Conservation (phyloP, 2,113 vertebrate genomes). For the Neotoma lepida region DNA sequence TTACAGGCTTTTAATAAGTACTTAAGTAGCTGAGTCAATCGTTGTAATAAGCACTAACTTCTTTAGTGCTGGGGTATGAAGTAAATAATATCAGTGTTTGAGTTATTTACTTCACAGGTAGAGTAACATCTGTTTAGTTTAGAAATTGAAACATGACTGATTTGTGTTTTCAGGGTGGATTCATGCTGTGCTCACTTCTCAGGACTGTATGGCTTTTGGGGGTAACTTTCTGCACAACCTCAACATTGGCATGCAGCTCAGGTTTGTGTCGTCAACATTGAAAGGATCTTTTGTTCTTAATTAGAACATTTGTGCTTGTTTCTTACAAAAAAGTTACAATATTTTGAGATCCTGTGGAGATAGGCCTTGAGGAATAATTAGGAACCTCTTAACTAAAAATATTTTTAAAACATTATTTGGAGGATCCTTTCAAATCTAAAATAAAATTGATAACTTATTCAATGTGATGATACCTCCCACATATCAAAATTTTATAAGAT, state of each 20-base stretch:
- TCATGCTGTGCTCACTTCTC: conserved; percentile 98
- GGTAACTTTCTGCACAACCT: conserved; percentile 99
- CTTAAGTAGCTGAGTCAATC: background rate
- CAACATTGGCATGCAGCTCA: conserved; percentile 99
- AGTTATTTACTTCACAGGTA: conserved; percentile 8
- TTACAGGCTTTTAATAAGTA: background rate
- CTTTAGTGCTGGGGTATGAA: background rate
- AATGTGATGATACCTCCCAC: conserved; percentile 52
- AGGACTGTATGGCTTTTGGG: conserved; percentile 99
- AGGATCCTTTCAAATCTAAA: conserved; percentile 45
- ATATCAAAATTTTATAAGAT: conserved; percentile 62
- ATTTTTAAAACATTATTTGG: background rate
- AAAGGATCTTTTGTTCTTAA: conserved; percentile 39
- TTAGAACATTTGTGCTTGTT: conserved; percentile 49
- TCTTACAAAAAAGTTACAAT: conserved; percentile 46
- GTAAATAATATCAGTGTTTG: conserved; percentile 13
- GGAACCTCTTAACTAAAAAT: conserved; percentile 15
- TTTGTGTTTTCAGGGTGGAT: conserved; percentile 93
- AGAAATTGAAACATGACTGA: background rate
- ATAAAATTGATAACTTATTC: conserved; percentile 62
- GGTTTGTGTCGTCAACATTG: conserved; percentile 84
- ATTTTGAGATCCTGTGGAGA: conserved; percentile 48
- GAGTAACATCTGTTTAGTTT: conserved; percentile 5
- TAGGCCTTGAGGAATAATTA: conserved; percentile 65
- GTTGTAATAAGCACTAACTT: background rate